These are phyloP conservation scores for Ibycter americanus DNA, from an alignment of 2,797 vertebrate species.

Conservation along the genomic window DNA sequence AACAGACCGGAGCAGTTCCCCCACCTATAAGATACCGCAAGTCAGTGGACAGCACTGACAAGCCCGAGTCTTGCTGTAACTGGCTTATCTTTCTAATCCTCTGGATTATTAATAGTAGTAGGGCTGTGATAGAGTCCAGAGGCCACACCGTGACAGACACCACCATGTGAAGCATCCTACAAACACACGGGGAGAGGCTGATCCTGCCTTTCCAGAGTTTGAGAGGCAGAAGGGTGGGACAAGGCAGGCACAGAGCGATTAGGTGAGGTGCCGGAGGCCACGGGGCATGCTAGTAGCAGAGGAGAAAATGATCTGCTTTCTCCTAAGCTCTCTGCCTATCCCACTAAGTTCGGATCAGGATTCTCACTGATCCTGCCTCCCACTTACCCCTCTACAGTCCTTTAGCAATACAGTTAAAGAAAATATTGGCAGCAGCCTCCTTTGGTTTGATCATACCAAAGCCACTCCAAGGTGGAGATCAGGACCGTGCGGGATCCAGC, in stretches of 20 bases:
- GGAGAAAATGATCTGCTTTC: background rate
- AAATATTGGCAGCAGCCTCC: background rate
- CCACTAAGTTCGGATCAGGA: background rate
- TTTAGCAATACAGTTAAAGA: background rate
- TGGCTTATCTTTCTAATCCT: slow-evolving; percentile 57
- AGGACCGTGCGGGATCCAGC: rapidly evolving
- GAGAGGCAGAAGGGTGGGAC: background rate
- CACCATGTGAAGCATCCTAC: slow-evolving; percentile 23
- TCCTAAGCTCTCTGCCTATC: background rate
- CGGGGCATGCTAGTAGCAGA: rapidly evolving
- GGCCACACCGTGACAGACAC: slow-evolving; percentile 13
- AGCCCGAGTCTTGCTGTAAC: background rate
- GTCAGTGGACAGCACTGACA: slow-evolving; percentile 35
- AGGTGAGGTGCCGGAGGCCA: background rate
- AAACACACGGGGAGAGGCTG: background rate
- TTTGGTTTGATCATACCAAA: background rate
- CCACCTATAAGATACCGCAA: slow-evolving; percentile 21
- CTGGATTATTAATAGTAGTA: slow-evolving; percentile 63
- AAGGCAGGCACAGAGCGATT: background rate
- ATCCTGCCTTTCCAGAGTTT: background rate
- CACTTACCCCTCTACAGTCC: background rate
- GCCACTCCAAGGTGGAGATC: background rate
- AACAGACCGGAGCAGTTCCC: background rate
- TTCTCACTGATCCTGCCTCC: background rate
- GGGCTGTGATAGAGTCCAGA: slow-evolving; percentile 53